phyloP scores from a whole-genome alignment of 2,113 vertebrate species.

The Antigone vipio region DNA sequence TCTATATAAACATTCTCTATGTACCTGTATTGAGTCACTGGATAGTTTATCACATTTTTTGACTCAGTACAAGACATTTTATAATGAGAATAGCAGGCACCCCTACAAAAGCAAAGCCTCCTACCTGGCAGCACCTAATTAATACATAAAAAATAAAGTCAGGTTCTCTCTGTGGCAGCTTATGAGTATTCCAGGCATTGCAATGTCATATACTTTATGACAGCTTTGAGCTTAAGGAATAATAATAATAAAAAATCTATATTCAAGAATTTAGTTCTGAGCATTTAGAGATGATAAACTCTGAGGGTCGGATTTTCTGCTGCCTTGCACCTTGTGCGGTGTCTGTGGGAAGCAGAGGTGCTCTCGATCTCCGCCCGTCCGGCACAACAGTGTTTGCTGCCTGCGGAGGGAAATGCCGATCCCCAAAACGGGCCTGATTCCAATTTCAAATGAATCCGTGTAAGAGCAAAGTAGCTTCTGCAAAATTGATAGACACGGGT shows the following conservation, averaged over 20 bases:
- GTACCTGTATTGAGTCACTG: neutral
- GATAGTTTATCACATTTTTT: neutral
- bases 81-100: conserved; percentile 24
- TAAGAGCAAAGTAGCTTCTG: neutral
- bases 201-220: neutral
- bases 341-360: neutral
- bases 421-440: neutral
- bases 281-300: neutral
- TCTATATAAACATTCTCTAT: neutral
- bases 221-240: conserved; percentile 16
- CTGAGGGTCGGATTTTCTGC: neutral
- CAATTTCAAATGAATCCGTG: fast-evolving
- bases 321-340: neutral
- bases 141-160: conserved; percentile 45
- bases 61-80: neutral
- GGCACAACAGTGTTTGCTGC: fast-evolving
- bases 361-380: neutral
- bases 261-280: neutral
- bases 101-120: conserved; percentile 9
- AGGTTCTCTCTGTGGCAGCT: neutral
- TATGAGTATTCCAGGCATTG: neutral
- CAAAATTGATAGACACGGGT: fast-evolving
- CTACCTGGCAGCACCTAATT: conserved; percentile 20
- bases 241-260: neutral
- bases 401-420: fast-evolving